A percentile compares a stretch with the other conserved stretches of the same genome.
Conservation (phyloP, 2,113 vertebrate genomes). For the Laterallus jamaicensis region DNA sequence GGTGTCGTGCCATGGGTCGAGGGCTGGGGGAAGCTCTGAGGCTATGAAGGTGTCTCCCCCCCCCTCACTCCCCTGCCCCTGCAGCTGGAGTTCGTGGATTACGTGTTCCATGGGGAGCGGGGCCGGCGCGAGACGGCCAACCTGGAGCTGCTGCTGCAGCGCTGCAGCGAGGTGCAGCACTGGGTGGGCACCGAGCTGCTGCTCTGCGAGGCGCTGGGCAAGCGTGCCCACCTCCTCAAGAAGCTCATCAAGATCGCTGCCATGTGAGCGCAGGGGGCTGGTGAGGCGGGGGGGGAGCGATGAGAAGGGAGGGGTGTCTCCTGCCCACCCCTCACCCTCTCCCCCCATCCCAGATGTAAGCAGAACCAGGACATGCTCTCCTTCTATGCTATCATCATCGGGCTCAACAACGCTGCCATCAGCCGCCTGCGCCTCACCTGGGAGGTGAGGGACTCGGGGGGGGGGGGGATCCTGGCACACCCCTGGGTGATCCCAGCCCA, state of each 20-base stretch:
- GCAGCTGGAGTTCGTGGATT: slow-evolving; percentile 96
- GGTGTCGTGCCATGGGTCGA: accelerated
- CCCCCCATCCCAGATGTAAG: slow-evolving; percentile 81
- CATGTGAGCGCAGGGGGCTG: slow-evolving; percentile 78
- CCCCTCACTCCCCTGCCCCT: too few relatives aligned
- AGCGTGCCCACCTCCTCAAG: slow-evolving; percentile 91
- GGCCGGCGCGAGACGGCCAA: slow-evolving; percentile 94
- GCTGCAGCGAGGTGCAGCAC: slow-evolving; percentile 96
- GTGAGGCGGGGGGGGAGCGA: too few relatives aligned
- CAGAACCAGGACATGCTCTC: slow-evolving; percentile 97
- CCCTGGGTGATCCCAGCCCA: accelerated
- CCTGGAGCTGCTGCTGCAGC: slow-evolving; percentile 95
- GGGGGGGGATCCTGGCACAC: accelerated
- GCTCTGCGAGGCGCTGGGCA: slow-evolving; percentile 90
- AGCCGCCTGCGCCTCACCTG: slow-evolving; percentile 93
- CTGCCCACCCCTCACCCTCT: neutral
- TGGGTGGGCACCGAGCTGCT: slow-evolving; percentile 97
- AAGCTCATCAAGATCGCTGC: slow-evolving; percentile 98
- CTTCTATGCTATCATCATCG: slow-evolving; percentile 92
- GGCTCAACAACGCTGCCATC: slow-evolving; percentile 91
- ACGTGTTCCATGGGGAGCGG: slow-evolving; percentile 93
- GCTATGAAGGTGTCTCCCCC: neutral
- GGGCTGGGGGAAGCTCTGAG: accelerated
- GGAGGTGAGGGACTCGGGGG: slow-evolving; percentile 79
- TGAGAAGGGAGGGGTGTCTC: neutral